Evolutionary conservation across 2,797 vertebrate genomes (phyloP).

Genomic region (Centropyge bicolor): DNA sequence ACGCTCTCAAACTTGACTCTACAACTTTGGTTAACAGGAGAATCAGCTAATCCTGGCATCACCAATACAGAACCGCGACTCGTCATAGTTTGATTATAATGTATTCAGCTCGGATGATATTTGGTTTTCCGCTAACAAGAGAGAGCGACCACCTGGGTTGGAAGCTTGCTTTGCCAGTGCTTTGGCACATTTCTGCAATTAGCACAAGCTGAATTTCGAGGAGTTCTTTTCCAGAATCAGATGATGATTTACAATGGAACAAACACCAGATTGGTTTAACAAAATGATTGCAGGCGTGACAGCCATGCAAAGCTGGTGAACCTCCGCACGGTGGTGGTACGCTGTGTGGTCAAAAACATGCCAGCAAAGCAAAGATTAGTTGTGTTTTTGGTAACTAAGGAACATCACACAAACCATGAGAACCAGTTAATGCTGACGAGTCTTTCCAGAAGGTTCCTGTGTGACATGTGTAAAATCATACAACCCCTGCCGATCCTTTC

Average conservation of each 20-base stretch:
- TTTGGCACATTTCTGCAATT: conserved; percentile 31
- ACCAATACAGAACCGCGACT: not conserved
- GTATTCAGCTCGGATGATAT: conserved; percentile 22
- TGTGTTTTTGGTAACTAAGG: too few species aligned
- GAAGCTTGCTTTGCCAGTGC: conserved; percentile 1
- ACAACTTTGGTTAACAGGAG: not conserved
- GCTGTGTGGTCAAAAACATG: conserved; percentile 1
- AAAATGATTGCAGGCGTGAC: not conserved
- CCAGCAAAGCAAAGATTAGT: not conserved
- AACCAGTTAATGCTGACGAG: not conserved
- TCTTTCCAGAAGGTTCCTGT: not conserved
- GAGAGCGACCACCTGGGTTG: conserved; percentile 19
- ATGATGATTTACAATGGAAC: conserved; percentile 6
- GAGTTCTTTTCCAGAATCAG: conserved; percentile 12
- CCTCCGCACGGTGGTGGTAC: not conserved
- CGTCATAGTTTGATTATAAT: conserved; percentile 6
- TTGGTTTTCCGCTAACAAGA: conserved; percentile 24
- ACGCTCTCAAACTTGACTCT: conserved; percentile 3
- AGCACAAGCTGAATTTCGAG: not conserved
- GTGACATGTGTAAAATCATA: not conserved
- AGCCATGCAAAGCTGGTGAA: not conserved
- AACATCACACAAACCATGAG: not conserved
- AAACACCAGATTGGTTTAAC: not conserved
- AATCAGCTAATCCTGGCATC: conserved; percentile 1
- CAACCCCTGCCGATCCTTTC: not conserved